phyloP scores from a whole-genome alignment of 2,113 vertebrate species.

The Passer domesticus region DNA sequence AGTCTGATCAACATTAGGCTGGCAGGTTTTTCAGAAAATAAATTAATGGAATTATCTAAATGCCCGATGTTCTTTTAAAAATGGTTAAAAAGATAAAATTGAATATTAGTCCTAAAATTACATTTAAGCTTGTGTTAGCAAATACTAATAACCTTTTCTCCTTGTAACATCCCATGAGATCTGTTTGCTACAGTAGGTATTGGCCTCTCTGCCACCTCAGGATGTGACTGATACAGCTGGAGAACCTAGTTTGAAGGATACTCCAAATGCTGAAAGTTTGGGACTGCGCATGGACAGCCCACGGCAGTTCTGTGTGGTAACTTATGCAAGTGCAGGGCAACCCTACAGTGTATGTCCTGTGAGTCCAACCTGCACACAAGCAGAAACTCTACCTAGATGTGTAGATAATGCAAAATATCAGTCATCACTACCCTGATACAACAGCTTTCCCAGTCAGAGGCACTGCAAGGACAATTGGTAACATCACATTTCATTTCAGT shows the following conservation, averaged over 20 bases:
- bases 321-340: background rate
- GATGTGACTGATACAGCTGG: background rate
- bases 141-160: background rate
- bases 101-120: background rate
- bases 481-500: background rate
- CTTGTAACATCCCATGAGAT: background rate
- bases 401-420: background rate
- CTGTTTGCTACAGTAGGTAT: background rate
- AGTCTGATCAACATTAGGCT: background rate
- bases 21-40: background rate
- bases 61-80: background rate
- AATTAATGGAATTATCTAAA: background rate
- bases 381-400: background rate
- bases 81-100: background rate
- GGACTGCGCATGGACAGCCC: background rate
- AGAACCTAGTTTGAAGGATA: background rate
- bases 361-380: background rate
- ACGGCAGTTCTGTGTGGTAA: background rate
- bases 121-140: background rate
- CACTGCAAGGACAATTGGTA: accelerated
- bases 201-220: background rate
- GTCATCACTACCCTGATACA: background rate
- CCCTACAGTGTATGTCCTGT: background rate
- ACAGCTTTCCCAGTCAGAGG: background rate
- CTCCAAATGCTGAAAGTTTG: background rate